Base-by-base conservation (phyloP, 2,797 vertebrate species). In the Alosa sapidissima region DNA sequence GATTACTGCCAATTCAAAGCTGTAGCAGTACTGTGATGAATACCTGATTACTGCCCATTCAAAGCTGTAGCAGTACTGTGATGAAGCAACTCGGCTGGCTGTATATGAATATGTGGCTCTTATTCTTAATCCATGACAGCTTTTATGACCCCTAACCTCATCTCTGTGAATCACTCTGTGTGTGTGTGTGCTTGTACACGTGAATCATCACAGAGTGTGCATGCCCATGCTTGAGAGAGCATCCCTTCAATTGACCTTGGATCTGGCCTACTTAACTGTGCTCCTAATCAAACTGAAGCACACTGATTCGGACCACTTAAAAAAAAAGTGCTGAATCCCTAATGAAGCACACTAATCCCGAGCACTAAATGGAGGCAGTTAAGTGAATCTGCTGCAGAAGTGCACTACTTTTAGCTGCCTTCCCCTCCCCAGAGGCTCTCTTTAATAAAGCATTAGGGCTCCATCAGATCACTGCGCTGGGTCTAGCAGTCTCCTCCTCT, bases 391-490 rank as follows among this genome's bases (percentile, higher is more conserved):
- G 72, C 72, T 45, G 72, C 36, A 19, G 41, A 45, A 21, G 36
- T 78, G 72, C 72, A 78, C 72, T 78, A 21, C 41, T 47, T 78
- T 47, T 19, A n/a, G 41, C 72, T 14, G 36, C 72, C 68, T 11
- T 1, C 33, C 33, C 11, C 24, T 45, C 68, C 33, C 68, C 68
- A 47, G 72, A 78, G 72, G 41, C 6, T 6, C 16, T 1, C 72
- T 78, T 78, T 78, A 78, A 78, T 78, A 78, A 78, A 78, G 72
- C 72, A 78, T 78, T 78, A 78, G 41, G 41, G 41, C 72, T 78
- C 41, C 72, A 78, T 78, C 72, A 78, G 72, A 47, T 78, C 72
- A 47, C 41, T 78, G 72, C 16, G 19, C 72, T n/a, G 72, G 0
- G 36, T 47, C 72, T 72, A 2, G 11, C 72, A 2, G 10, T 47